Base-by-base conservation (phyloP, 1,140 invertebrate genomes). In the Whitmania pigra region DNA sequence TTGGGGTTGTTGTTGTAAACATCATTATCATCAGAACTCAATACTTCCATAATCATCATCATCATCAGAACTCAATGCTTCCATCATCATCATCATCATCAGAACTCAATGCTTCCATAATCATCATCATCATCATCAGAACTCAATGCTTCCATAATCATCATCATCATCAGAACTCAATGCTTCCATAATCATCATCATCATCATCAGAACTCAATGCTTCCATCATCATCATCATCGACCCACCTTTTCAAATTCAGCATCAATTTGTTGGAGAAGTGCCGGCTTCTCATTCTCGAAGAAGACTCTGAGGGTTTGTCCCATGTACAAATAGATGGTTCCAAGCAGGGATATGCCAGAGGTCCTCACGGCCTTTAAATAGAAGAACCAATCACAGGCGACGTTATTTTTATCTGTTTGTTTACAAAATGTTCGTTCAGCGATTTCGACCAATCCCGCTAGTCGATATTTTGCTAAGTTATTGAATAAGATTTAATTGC, bases 261-360 rank as follows among this genome's bases (percentile, higher is more conserved):
- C 85, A 79, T 91, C 89, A 71, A 95, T 92, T 80, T 91, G 89
- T 75, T 92, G 90, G 53, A 89, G 86, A 0, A 94, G 80, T 0
- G 89, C 87, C 11, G 90, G 86, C 77, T 94, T 95, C 78, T 94
- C 93, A 75, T 87, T 87, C 75, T 94, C 91, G 77, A 94, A 92
- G 78, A 90, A 89, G 73, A 87, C 85, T 55, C 90, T 83, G 0
- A 94, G 76, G 0, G 87, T 83, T 53, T 80, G 75, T 0, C 92
- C 92, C 83, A 92, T 88, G 76, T 89, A 93, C 75, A 93, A 82
- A 74, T 90, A 91, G 75, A 94, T 83, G 18, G 87, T 86, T 0
- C 89, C 88, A 15, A 88, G 75, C 7, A 89, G 78, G 7, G 82
- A 80, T 15, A 94, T 88, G 1, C 88, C 88, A 7, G 90, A 85